Evolutionary conservation across 2,113 vertebrate genomes (phyloP), one percentile per base, ranked within the genome.

Genomic region (Pipa parva): DNA sequence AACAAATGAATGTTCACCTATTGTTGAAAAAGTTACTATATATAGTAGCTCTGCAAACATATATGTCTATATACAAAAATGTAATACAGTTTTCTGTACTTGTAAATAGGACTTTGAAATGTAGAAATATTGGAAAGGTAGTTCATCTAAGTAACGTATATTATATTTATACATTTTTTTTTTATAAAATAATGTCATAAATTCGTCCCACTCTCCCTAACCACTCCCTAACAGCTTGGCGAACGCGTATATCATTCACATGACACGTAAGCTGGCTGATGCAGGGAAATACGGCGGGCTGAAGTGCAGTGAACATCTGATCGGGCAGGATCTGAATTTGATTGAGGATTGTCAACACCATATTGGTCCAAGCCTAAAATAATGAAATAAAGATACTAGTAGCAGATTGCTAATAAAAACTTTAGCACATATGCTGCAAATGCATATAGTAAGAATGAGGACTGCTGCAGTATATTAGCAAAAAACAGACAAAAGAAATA

Each of bases 231-330:
- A 99, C 89, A 0, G 95, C 94, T 73, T 97, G 95, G 25, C 97
- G 92, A 26, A 99, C 94, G 0, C 92, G 83, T 54, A 82, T 80
- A 21, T 99, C 96, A 0, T 91, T 94, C 76, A 97, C 94, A 0
- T 98, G 97, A 76, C 96, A 99, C 18, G 92, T 92, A 55, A 99
- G 88, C 84, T 97, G 96, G 82, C 94, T 97, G 83, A 99, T 87
- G 75, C 94, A 95, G 0, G 97, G 95, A 73, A 96, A 99, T 75
- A 99, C 87, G 0, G 86, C 93, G 0, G 95, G 95, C 83, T 97
- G 97, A 3, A 99, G 90, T 4, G 92, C 93, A 18, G 87, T 84
- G 78, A 99, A 99, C 0, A 84, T 92, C 46, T 88, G 77, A 76
- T 98, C 95, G 0, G 93, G 87, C 18, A 99, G 83, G 25, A 91